phyloP scores from a whole-genome alignment of 2,113 vertebrate genomes.

The Regulus satrapa region DNA sequence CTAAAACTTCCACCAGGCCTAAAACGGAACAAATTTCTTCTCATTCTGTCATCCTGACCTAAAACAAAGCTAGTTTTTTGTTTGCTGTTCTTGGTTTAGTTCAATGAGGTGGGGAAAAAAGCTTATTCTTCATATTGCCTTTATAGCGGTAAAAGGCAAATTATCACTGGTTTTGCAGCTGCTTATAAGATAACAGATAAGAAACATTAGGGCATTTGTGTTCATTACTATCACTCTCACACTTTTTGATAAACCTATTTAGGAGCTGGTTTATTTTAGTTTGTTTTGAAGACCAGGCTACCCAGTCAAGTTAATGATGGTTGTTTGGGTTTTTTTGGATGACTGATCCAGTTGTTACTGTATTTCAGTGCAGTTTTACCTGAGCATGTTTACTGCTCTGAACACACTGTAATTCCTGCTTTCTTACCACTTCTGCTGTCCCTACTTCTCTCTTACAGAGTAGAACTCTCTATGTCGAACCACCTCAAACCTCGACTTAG shows the following conservation, averaged over 20 bases:
- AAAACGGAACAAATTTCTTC: background rate
- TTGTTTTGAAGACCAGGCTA: background rate
- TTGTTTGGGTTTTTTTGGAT: background rate
- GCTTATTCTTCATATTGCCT: background rate
- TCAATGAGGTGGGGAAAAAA: background rate
- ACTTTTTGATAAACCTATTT: background rate
- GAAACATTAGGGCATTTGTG: background rate
- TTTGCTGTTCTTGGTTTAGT: background rate
- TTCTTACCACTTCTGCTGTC: background rate
- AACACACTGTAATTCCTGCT: background rate
- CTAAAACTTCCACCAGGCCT: background rate
- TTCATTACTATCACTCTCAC: background rate
- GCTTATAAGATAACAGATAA: background rate
- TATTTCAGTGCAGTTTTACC: background rate
- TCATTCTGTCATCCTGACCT: background rate
- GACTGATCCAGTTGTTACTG: background rate
- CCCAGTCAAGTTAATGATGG: background rate
- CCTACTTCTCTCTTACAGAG: background rate
- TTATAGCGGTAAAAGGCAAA: background rate
- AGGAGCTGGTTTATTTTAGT: background rate
- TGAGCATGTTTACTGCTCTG: background rate
- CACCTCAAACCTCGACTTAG: background rate
- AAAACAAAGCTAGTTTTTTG: background rate
- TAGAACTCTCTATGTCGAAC: background rate
- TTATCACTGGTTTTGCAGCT: background rate